Base-by-base conservation (phyloP, 1,140 invertebrate genomes). In the Colletes latitarsis region DNA sequence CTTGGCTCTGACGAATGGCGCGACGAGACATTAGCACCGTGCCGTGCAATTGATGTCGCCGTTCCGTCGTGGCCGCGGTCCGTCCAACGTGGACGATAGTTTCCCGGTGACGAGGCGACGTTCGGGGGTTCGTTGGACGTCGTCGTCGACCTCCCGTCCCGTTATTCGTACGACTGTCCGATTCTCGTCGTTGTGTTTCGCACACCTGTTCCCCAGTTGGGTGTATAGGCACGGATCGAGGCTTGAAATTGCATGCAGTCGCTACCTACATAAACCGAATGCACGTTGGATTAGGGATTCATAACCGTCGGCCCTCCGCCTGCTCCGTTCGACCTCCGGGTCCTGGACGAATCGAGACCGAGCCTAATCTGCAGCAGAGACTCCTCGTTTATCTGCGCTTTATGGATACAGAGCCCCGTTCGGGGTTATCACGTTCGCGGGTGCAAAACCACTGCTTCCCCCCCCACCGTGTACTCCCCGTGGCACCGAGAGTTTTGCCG, bases 261-360 rank as follows among this genome's bases (percentile, higher is more conserved):
- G 75, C 60, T 17, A 17, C 60, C 88, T 83, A 84, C 75, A 83
- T 85, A 88, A 89, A 89, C 86, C 83, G 63, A 78, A 82, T 87
- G 73, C 69, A 86, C 78, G 85, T 69, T 60, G 83, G 88, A 90
- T 90, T 88, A 90, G 87, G 74, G 85, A 88, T 88, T 90, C 88
- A 89, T 90, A 90, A 88, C 84, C 39, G 30, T 41, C 49, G 14
- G n/a, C 49, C 52, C 21, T 49, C 43, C 8, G 19, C 30, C 52
- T 17, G n/a, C 1, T 0, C 4, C 12, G 30, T 8, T 21, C 41
- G 10, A 21, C 14, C 41, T 46, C 21, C 30, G 30, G 57, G 14
- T 57, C 15, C 43, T 17, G 52, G 30, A 74, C 77, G 70, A 73
- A 30, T 41, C 77, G 67, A 39, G 76, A 72, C 49, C 69, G 21